Base-by-base conservation (phyloP, 2,888 invertebrate genomes). In the Erebia aethiops region DNA sequence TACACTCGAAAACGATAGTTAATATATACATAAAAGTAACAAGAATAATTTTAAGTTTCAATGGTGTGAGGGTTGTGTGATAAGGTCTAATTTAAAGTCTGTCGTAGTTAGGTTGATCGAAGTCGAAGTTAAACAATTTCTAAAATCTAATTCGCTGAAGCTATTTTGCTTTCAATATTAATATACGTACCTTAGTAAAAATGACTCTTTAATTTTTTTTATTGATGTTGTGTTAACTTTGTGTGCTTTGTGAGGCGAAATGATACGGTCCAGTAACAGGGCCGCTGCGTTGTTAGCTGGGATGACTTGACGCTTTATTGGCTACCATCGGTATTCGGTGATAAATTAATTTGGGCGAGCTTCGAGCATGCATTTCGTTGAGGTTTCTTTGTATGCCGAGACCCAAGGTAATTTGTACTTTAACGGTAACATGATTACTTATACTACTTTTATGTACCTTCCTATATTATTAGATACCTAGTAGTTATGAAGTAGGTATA, bases 301-400 rank as follows among this genome's bases (percentile, higher is more conserved):
- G 83, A 89, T 90, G 90, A 90, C 89, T 89, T 85, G 87, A 81
- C 79, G 77, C 80, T 85, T 85, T 84, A 84, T 81, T 81, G 79
- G 80, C 75, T 80, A 78, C 79, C 79, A 78, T 81, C 72, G 78
- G 76, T 72, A 77, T 78, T 77, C 78, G 79, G 43, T 63, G 26
- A 26, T 16, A 63, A 63, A 63, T 49, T 49, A 51, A 49, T 63
- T 49, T 49, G 21, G 11, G 26, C 21, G 61, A 61, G 61, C 56
- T 26, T 60, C n/a, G 41, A 41, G 46, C 49, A 62, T 51, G 51
- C 62, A 60, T 60, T 60, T 41, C 26, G 26, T 60, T 43, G 43
- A 10, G 16, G 13, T n/a, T 49, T 21, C 49, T 49, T 49, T 57
- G 56, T 57, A 14, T 21, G 13, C 21, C 14, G 14, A 57, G 26